phyloP scores from a whole-genome alignment of 2,113 vertebrate genomes.

The Grammomys dolichurus region DNA sequence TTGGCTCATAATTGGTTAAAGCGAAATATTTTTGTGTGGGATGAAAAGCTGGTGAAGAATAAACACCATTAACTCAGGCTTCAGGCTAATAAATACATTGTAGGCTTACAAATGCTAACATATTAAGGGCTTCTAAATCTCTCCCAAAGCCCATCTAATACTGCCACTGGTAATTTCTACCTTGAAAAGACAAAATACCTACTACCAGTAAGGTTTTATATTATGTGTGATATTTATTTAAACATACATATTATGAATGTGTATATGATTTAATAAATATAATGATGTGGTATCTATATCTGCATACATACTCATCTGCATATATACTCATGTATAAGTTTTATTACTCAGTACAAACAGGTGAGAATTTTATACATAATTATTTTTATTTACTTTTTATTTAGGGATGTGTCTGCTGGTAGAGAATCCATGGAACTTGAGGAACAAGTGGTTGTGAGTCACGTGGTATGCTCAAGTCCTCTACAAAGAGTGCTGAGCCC shows the following conservation, averaged over 20 bases:
- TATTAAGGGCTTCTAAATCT: not conserved
- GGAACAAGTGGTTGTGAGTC: not conserved
- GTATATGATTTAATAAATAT: not conserved
- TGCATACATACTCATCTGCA: not conserved
- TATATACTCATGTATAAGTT: not conserved
- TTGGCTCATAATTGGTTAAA: conserved; percentile 47
- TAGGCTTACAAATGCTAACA: not conserved
- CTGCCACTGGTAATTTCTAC: not conserved
- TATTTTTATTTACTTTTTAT: not conserved
- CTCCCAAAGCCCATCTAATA: not conserved
- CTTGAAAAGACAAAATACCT: conserved; percentile 25
- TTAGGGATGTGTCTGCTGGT: not conserved
- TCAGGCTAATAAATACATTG: not conserved
- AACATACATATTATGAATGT: not conserved
- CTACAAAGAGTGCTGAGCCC: no score
- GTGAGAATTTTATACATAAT: not conserved
- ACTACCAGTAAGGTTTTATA: not conserved
- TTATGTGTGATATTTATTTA: not conserved
- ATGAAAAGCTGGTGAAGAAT: conserved; percentile 41
- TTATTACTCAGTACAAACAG: not conserved
- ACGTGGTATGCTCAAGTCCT: not conserved
- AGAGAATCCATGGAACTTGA: not conserved
- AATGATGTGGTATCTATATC: not conserved
- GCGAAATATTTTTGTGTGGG: not conserved
- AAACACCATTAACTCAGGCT: not conserved